Evolutionary conservation across 2,797 vertebrate genomes (phyloP), one percentile per base, ranked within the genome.

Genomic region (Euthynnus affinis): DNA sequence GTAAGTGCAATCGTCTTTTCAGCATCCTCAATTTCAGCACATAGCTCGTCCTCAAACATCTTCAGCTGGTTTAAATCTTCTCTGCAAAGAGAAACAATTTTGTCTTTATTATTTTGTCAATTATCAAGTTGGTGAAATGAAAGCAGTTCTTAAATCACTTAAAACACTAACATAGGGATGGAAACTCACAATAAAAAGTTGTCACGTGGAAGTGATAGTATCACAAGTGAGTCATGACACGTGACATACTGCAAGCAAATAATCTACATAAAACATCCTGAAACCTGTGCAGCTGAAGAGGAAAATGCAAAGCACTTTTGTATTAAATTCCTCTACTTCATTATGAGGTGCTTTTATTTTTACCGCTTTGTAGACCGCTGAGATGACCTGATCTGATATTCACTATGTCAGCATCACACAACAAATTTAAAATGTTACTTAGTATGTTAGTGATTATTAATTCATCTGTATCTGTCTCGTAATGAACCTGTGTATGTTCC

Each of bases 41-140:
- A 29, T 1, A 89, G 10, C 22, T 25, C 17, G 57, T 87, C 55
- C 46, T 89, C 78, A 25, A 63, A 2, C 9, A 27, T 64, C 64
- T 65, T 76, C 74, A 90, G 40, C 59, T 78, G 74, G 3, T 86
- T 83, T 44, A 88, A 84, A 22, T 89, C 76, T 32, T 84, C 58
- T 82, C 93, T 94, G 66, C 6, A 74, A 14, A 49, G 42, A 46
- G 58, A 82, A 83, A 52, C n/a, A 44, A 20, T 14, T 25, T 46
- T 42, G 9, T 40, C 3, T 32, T 55, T 65, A 14, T 44, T 44
- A 44, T 44, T 48, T 48, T 60, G 17, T 57, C 7, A 55, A 52
- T 29, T 15, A 56, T 67, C 46, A 62, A 70, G 12, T 67, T 62
- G 2, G 2, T 56, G 9, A 18, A 62, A 77, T 71, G 60, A 63